These are phyloP conservation scores for Argyresthia goedartella DNA, from an alignment of 2,888 invertebrate genomes.

Conservation along the genomic window DNA sequence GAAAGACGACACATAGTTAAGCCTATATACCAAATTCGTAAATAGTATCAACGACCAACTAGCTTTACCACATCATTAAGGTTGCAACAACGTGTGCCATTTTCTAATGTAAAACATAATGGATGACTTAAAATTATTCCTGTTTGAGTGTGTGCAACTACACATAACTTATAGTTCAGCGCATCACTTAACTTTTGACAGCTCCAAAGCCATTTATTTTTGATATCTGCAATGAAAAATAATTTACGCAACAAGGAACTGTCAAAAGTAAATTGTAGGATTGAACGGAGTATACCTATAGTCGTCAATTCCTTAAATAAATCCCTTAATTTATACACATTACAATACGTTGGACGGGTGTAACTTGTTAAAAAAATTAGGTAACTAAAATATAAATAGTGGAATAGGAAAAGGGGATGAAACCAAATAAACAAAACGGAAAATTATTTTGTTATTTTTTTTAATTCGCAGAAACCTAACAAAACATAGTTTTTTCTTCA, in stretches of 20 bases:
- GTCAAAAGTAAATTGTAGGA: too few species aligned
- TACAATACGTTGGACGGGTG: conserved; percentile 69
- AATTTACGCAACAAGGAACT: too few species aligned
- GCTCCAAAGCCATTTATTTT: too few species aligned
- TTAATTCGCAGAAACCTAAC: conserved; percentile 72
- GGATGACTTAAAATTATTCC: conserved; percentile 46
- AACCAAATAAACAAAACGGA: conserved; percentile 48
- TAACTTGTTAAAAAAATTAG: conserved; percentile 54
- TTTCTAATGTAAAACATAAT: conserved; percentile 48
- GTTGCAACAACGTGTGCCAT: conserved; percentile 36
- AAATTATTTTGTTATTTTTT: conserved; percentile 65
- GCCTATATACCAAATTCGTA: conserved; percentile 50
- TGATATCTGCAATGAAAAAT: too few species aligned
- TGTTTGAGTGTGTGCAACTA: conserved; percentile 56
- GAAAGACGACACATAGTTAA: conserved; percentile 36
- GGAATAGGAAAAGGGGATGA: conserved; percentile 28
- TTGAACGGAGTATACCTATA: too few species aligned
- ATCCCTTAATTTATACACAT: conserved; percentile 62
- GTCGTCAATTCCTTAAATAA: conserved; percentile 57
- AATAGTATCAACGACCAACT: conserved; percentile 24
- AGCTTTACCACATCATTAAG: conserved; percentile 9
- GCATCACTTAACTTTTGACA: too few species aligned
- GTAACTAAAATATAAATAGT: conserved; percentile 21
- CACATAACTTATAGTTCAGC: conserved; percentile 23
- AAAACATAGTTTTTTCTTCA: conserved; percentile 65